Evolutionary conservation across 2,797 vertebrate species (phyloP), one percentile per base, ranked within the genome.

Genomic region (Tapirus indicus): DNA sequence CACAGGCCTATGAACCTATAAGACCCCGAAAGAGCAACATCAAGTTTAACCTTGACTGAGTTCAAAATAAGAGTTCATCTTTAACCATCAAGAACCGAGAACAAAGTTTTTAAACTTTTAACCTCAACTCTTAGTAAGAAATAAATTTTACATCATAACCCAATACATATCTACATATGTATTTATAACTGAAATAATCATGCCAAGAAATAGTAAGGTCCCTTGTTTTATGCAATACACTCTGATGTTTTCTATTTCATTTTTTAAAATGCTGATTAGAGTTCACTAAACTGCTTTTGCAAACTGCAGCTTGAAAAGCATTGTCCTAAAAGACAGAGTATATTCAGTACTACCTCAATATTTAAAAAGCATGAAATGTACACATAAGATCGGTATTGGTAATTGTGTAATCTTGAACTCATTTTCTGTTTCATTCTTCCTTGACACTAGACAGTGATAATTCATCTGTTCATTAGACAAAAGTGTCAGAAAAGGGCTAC

Each of bases 31-130:
- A 93, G 52, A 78, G 23, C 5, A 49, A n/a, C 1, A 7, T 44
- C 18, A 64, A 18, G 14, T 49, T 92, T 56, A 69, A 86, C 32
- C 21, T 72, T 66, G 66, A 68, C 68, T 60, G 47, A 96, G 47
- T 79, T 94, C 77, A 88, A 94, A 85, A 87, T 94, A 49, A 83
- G 60, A 93, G 29, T 38, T 66, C 44, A 52, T 75, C 75, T 92
- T 79, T 60, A 69, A 85, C 62, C 74, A 17, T 68, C 60, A 62
- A 79, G 56, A 80, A 54, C 38, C 78, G 86, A 58, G 12, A 58
- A 54, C 20, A 49, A 49, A 44, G 47, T 21, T 82, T 83, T 77
- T 72, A n/a, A 88, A 72, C 5, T 52, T 91, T 75, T 54, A 82
- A 92, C 35, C 56, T 92, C 44, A 78, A 7, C 29, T 52, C 49